Evolutionary conservation across 2,113 vertebrate genomes (phyloP).

Genomic region (Butorides virescens): DNA sequence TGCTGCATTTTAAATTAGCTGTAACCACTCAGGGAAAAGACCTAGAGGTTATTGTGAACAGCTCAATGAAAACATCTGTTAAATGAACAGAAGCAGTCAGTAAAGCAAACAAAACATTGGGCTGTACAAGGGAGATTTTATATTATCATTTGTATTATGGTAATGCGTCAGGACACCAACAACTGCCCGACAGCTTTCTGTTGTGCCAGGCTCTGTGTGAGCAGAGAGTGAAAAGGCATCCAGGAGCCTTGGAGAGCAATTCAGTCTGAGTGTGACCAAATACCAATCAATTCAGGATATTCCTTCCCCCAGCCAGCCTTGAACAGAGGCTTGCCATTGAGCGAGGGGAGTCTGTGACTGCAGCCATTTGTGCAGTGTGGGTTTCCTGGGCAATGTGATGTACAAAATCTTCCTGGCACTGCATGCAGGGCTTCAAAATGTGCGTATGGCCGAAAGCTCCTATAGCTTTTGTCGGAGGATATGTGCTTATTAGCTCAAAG

Average conservation of each 20-base stretch:
- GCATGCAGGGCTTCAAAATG: neutral
- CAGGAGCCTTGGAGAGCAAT: accelerated
- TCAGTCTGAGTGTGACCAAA: neutral
- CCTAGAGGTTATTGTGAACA: conserved; percentile 55
- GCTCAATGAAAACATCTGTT: conserved; percentile 55
- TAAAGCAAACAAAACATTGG: conserved; percentile 31
- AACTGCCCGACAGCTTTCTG: neutral
- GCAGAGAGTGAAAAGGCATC: neutral
- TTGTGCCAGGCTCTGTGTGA: neutral
- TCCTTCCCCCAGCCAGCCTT: neutral
- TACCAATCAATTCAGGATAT: accelerated
- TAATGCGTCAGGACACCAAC: neutral
- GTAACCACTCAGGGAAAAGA: conserved; percentile 38
- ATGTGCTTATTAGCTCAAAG: neutral
- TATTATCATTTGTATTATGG: neutral
- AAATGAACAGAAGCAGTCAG: conserved; percentile 10
- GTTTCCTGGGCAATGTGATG: neutral
- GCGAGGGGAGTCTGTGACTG: neutral
- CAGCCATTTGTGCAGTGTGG: neutral
- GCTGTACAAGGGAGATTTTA: neutral
- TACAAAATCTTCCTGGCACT: neutral
- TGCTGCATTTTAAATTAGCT: conserved; percentile 59
- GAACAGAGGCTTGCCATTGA: neutral
- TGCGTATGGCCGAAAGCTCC: accelerated
- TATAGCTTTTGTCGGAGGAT: neutral